Conservation (phyloP, 2,797 vertebrate genomes). For the Tinamus major region DNA sequence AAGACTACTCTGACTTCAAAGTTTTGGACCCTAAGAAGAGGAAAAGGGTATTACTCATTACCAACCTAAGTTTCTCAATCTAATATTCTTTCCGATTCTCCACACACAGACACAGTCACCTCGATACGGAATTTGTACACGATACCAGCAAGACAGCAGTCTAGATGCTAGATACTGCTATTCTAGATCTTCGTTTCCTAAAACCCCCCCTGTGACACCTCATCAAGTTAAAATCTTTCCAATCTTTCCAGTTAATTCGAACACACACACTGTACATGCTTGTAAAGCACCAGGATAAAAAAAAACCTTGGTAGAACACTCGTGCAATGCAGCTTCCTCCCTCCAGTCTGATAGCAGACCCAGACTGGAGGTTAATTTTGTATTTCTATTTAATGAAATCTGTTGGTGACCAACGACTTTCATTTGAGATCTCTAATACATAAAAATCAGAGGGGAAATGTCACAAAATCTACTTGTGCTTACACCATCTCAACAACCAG, state of each 20-base stretch:
- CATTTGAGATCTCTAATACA: not conserved
- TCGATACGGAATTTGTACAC: not conserved
- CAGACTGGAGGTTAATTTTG: not conserved
- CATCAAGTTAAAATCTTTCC: not conserved
- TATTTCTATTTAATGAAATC: not conserved
- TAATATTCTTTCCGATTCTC: not conserved
- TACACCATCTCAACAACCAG: not conserved
- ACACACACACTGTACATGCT: not conserved
- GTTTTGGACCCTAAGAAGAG: not conserved
- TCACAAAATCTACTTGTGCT: not conserved
- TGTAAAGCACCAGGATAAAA: not conserved
- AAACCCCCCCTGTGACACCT: not conserved
- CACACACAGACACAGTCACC: not conserved
- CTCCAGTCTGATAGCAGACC: not conserved
- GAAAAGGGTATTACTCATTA: not conserved
- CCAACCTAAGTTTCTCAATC: not conserved
- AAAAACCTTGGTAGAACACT: not conserved
- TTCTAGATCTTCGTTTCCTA: not conserved
- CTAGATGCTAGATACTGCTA: not conserved
- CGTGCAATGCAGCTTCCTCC: not conserved
- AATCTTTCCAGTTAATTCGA: not conserved
- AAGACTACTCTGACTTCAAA: not conserved
- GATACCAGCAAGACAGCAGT: not conserved
- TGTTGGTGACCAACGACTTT: not conserved
- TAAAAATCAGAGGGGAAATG: not conserved